Base-by-base conservation (phyloP, 2,797 vertebrate genomes). In the Urosaurus nigricauda region DNA sequence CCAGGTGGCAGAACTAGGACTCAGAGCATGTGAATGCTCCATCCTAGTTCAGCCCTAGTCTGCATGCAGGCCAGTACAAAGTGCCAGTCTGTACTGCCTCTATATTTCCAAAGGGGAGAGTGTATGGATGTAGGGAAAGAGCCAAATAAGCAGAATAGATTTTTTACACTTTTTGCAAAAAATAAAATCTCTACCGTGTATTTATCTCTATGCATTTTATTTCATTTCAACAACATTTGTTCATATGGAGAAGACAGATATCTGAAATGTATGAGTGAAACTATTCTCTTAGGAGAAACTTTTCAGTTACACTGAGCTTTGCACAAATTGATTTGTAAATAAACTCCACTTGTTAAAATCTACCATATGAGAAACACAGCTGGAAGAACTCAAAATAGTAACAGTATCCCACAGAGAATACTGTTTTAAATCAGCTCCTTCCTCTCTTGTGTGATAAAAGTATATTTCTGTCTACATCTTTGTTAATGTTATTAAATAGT, bases 381-480 rank as follows among this genome's bases (percentile, higher is more conserved):
- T 85, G 89, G 83, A 68, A 77, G 82, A 85, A 88, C 19, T 75
- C 73, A 80, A 85, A 88, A 90, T 90, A 63, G 89, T 78, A 87
- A 87, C 63, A 81, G 21, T 85, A 85, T 88, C 82, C 77, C 37
- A 84, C 9, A 21, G 43, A 80, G 68, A 58, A 85, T 87, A 85
- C 58, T 88, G 58, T 75, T 74, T 90, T 90, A 80, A 74, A 87
- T 88, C 82, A 79, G 58, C 56, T 68, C 58, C 77, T 75, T 70
- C 35, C 85, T 90, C 68, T 26, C 68, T 78, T 35, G 37, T 63
- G 68, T 6, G 56, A 65, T 84, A 65, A 87, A 84, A 80, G 85
- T 51, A 79, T 51, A 40, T 79, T 37, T 68, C 19, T 9, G 37
- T 75, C 35, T 47, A 47, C 47, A 26, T 75, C 43, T 88, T 60